Evolutionary conservation across 2,888 invertebrate species (phyloP), one percentile per base, ranked within the genome.

Genomic region (Euplagia quadripunctaria): DNA sequence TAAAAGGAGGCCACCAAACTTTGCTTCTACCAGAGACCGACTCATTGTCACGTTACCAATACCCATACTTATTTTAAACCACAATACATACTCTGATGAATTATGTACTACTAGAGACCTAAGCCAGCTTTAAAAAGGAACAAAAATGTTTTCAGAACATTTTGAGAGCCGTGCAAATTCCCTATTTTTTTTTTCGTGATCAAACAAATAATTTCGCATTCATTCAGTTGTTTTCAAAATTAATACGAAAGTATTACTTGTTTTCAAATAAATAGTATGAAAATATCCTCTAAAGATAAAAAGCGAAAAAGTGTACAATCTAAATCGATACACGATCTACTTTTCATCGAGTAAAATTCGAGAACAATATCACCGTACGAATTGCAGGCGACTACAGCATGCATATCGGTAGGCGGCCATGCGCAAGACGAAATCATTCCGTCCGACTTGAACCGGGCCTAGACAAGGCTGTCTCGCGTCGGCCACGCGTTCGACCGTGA

Each of bases 361-460:
- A 78, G 74, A 83, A 84, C 84, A 85, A 82, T 82, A 68, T 68
- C 67, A 68, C 31, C 42, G 63, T 74, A 72, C 76, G 79, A 74
- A 73, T 79, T 70, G 73, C 72, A 63, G 64, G 64, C 71, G 68
- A 69, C 76, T 75, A 80, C 76, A 76, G 78, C 79, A 77, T 72
- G 73, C 75, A 82, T 78, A 82, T 82, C 78, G 79, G 80, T 75
- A 77, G 52, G 75, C 83, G 79, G 51, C 80, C 83, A 86, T 79
- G 88, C 85, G 77, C 75, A 78, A 86, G 85, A 84, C 83, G 82
- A 79, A 86, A 88, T 87, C 85, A 88, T 89, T 88, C 87, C 89
- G 75, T 79, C 77, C 79, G 85, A 84, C 80, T 87, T 83, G 82
- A 73, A 76, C 77, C 72, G 72, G 66, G 76, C 73, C 70, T 69